A percentile compares a stretch with the other conserved stretches of the same genome.
phyloP scores from a whole-genome alignment of 2,797 vertebrate genomes.

The Arvicola amphibius region DNA sequence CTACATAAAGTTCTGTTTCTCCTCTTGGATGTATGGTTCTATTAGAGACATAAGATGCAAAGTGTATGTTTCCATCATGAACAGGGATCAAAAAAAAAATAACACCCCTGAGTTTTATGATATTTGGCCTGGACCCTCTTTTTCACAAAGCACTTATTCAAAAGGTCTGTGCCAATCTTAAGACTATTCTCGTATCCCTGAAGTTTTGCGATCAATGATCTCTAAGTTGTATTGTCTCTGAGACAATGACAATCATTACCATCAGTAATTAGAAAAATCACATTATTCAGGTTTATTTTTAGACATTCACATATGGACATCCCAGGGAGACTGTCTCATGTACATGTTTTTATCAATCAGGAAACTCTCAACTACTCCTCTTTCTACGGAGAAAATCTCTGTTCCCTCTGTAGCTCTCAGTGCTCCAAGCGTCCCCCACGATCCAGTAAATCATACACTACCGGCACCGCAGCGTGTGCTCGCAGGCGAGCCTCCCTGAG shows the following conservation, averaged over 20 bases:
- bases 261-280: slow-evolving; percentile 48
- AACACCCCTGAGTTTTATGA: not conserved
- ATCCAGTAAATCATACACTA: not conserved
- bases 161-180: not conserved
- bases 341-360: not conserved
- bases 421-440: not conserved
- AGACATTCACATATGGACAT: slow-evolving; percentile 42
- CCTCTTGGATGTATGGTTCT: not conserved
- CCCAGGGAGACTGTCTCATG: not conserved
- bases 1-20: not conserved
- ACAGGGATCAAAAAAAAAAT: not conserved
- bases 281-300: slow-evolving; percentile 45
- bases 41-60: not conserved
- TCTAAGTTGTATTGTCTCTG: not conserved
- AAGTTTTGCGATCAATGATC: slow-evolving; percentile 38
- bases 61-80: not conserved
- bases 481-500: no score
- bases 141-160: not conserved
- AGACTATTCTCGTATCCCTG: not conserved
- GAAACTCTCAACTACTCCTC: slow-evolving; percentile 6
- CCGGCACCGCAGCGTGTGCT: not conserved
- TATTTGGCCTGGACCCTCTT: not conserved
- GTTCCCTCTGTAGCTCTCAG: not conserved
- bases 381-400: not conserved
- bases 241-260: not conserved